These are phyloP conservation scores for Archegozetes longisetosus DNA, from an alignment of 1,140 invertebrate genomes.

Conservation along the genomic window DNA sequence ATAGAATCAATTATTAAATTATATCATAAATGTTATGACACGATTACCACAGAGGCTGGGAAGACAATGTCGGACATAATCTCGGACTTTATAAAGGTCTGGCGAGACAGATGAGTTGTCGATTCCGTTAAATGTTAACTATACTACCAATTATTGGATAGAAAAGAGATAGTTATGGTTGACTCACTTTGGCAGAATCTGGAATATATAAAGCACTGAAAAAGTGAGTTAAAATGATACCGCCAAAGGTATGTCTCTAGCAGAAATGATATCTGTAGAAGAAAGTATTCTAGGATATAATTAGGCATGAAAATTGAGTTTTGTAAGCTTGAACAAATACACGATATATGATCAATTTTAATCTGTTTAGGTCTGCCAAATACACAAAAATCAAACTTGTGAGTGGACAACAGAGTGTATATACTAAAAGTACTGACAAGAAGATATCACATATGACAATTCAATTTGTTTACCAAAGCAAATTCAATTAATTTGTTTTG, in stretches of 20 bases:
- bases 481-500: no score
- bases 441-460: no score
- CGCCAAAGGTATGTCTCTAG: conserved; percentile 63
- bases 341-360: not conserved
- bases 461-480: no score
- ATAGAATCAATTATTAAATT: conserved; percentile 46
- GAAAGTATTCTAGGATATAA: conserved; percentile 30
- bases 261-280: conserved; percentile 41
- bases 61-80: conserved; percentile 36
- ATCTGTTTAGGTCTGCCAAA: not conserved
- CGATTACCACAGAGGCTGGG: conserved; percentile 76
- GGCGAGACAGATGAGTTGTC: conserved; percentile 16
- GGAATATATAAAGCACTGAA: conserved; percentile 52
- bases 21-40: conserved; percentile 77
- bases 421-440: no score
- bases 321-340: no score
- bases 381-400: not conserved
- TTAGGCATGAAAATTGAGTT: conserved; percentile 29
- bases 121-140: conserved; percentile 36
- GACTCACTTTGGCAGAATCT: conserved; percentile 47
- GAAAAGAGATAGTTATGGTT: conserved; percentile 53
- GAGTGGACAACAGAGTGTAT: not conserved
- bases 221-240: conserved; percentile 58
- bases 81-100: conserved; percentile 28
- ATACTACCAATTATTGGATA: conserved; percentile 36